Evolutionary conservation across 2,113 vertebrate species (phyloP), one percentile per base, ranked within the genome.

Genomic region (Oxyruncus cristatus): DNA sequence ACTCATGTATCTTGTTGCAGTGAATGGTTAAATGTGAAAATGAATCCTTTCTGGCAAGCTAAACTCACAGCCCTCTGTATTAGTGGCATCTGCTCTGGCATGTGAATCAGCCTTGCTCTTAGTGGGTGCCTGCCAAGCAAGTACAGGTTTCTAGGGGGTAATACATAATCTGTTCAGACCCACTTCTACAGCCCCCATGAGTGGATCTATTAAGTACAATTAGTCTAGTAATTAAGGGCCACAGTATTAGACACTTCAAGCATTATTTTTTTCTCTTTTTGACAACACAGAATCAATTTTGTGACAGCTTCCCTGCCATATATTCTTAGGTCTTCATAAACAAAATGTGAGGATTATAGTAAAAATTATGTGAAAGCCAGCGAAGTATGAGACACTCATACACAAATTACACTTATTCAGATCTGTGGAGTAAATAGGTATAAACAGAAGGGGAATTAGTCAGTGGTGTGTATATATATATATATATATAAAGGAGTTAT

Each of bases 1-100:
- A 89, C 83, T 65, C 91, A 95, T 96, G 95, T 95, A 95, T 93
- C 94, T 94, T 96, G 92, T 73, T 88, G 92, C 85, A 90, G 70
- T 28, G 44, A 96, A 76, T 19, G 30, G 79, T 82, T 94, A 92
- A 78, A 63, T 21, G 85, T 75, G 87, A 84, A 95, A 94, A 95
- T 91, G 81, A 96, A 88, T 88, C 65, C 72, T 74, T 97, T 96
- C 88, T 92, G 85, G 72, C 81, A 92, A 84, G 47, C 72, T 91
- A 88, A 86, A 81, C 84, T 72, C 92, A 85, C 17, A 0, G 76
- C 73, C 61, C 41, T 95, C 93, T 93, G 32, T 58, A 52, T 88
- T 59, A 92, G 88, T 70, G 91, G 86, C 88, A 96, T 87, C 91
- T 92, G 91, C 70, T 96, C 65, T 75, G 61, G 87, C 46, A 70